Evolutionary conservation across 1,140 invertebrate species (phyloP), one percentile per base, ranked within the genome.

Genomic region (Calephelis virginiensis): DNA sequence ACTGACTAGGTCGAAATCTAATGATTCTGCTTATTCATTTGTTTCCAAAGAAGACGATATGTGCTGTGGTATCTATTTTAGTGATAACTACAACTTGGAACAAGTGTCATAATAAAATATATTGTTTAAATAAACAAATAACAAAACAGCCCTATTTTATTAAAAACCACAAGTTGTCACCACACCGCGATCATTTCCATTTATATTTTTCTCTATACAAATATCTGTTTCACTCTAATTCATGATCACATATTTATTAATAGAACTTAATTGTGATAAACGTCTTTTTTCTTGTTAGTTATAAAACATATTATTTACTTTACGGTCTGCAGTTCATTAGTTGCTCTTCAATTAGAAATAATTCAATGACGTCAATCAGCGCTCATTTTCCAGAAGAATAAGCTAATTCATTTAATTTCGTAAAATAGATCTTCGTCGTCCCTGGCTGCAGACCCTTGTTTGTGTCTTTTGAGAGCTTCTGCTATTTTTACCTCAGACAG

Each of bases 181-280:
- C 12, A 38, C 56, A 13, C 6, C 56, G 12, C 4, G 56, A 59
- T 59, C 56, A 59, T 59, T 59, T 28, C 37, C 38, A 59, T 38
- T 38, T 59, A 59, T 59, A 59, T 59, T 59, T 59, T 59, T 59
- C 37, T 59, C n/a, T 37, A 59, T n/a, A n/a, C 28, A 37, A 59
- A 38, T 28, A 28, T 12, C 56, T 59, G 37, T n/a, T 59, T 40
- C 56, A 40, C 37, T 37, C 12, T 59, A 8, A 59, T 37, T 59
- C 53, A 37, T 59, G 53, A 59, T 37, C 53, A 59, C 53, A 56
- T 56, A 38, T 59, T 59, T 59, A 59, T 59, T 59, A 59, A 37
- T 59, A 59, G 53, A 59, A 59, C 28, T 59, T 17, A 17, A 38
- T 37, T 28, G 53, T 37, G 14, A 12, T 11, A 38, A 28, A 12